Evolutionary conservation across 2,888 invertebrate species (phyloP), one percentile per base, ranked within the genome.

Genomic region (Diabrotica balteata): DNA sequence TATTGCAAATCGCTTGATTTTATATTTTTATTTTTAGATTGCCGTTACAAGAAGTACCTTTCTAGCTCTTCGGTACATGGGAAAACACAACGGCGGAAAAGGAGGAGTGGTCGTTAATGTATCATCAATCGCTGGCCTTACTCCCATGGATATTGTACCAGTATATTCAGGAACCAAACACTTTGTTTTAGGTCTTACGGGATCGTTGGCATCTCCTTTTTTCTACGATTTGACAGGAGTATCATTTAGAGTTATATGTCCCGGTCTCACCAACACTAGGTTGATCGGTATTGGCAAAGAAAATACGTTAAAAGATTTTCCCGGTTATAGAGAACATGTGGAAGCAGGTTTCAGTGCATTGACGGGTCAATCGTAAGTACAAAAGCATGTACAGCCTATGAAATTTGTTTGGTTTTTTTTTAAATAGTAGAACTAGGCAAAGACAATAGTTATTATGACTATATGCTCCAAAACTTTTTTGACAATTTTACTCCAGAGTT

Each of bases 101-200:
- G 90, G 91, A 8, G 91, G 91, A 1, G 86, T 87, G 0, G 87
- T 91, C 59, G 85, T 91, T 80, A 86, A 71, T 74, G 57, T 74
- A 8, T 86, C 89, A 1, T 90, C 90, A 0, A 86, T 88, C 43
- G 85, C 87, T 67, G 90, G 90, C 0, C 84, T 86, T 55, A 82
- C 84, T 51, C 81, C 86, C 0, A 83, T 86, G 50, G 85, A 85
- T 42, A 86, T 84, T 43, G 77, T 86, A n/a, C 89, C 90, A 0
- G 81, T 88, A n/a, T 90, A 90, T 76, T 84, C 85, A 51, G 87
- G 87, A 0, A 87, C 89, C 0, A 89, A 89, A 77, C 85, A 84
- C 64, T 87, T 86, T 4, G 85, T 86, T 6, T 76, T 85, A 42
- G 85, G 85, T 3, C 85, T 87, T 70, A 85, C 85, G 3, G 84